A percentile compares a stretch with the other conserved stretches of the same genome.
Evolutionary conservation across 1,140 invertebrate genomes (phyloP).

Genomic region (Dreissena rostriformis): DNA sequence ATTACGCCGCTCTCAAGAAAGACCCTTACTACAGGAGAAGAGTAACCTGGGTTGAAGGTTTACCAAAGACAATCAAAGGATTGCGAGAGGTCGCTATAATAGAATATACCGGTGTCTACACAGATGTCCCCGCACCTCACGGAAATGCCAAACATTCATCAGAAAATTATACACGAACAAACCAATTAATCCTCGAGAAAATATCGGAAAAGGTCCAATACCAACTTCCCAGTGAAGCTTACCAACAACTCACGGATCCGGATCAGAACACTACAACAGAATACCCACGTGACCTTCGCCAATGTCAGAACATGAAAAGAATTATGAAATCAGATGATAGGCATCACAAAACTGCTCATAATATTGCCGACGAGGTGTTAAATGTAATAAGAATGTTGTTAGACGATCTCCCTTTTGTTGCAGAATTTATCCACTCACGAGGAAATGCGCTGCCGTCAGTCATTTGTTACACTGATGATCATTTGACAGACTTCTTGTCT

Average conservation of each 20-base stretch:
- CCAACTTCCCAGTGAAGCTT: conserved; percentile 20
- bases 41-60: too few species aligned
- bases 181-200: not conserved
- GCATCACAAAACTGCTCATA: not conserved
- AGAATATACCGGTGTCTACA: too few species aligned
- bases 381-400: conserved; percentile 24
- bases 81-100: too few species aligned
- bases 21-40: too few species aligned
- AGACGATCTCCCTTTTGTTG: not conserved
- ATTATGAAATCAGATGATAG: not conserved
- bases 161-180: too few species aligned
- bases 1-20: too few species aligned
- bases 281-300: conserved; percentile 26
- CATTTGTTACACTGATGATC: conserved; percentile 17
- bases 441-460: not conserved
- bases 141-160: too few species aligned
- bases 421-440: conserved; percentile 16
- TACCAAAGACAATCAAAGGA: too few species aligned
- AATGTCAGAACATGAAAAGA: conserved; percentile 33
- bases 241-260: conserved; percentile 2
- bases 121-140: too few species aligned
- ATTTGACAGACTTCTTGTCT: not conserved
- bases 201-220: conserved; percentile 3
- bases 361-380: conserved; percentile 22
- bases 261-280: not conserved